phyloP scores from a whole-genome alignment of 2,797 vertebrate species.

The Uromys caudimaculatus region DNA sequence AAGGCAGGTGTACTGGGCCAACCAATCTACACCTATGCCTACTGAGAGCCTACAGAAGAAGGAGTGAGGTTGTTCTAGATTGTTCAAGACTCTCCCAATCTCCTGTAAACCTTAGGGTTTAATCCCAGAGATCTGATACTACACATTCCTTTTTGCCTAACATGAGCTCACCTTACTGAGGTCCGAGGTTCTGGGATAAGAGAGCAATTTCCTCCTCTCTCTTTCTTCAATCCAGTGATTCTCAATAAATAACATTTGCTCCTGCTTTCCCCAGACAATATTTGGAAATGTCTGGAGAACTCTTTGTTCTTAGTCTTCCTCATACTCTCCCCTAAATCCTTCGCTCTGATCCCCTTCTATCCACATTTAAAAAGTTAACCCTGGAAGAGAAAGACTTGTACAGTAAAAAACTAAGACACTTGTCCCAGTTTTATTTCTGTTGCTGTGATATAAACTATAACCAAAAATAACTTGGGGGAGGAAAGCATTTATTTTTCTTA shows the following conservation, averaged over 20 bases:
- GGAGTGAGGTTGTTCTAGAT: not conserved
- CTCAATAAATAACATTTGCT: not conserved
- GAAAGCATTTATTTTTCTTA: not conserved
- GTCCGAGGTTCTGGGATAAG: not conserved
- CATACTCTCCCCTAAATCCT: not conserved
- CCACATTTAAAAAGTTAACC: not conserved
- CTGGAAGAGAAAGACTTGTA: not conserved
- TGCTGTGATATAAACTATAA: not conserved
- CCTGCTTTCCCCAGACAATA: not conserved
- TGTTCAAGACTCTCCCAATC: not conserved
- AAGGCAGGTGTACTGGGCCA: not conserved
- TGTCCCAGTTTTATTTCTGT: not conserved
- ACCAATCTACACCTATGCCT: not conserved
- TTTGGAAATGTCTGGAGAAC: not conserved
- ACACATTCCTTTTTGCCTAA: not conserved
- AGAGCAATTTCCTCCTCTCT: not conserved
- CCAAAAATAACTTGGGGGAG: not conserved
- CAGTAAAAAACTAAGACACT: not conserved
- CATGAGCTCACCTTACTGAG: not conserved
- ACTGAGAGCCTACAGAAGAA: not conserved
- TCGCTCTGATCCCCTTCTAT: not conserved
- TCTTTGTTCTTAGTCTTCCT: not conserved
- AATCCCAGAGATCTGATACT: not conserved
- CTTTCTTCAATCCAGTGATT: not conserved
- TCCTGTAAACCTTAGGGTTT: not conserved